Evolutionary conservation across 2,797 vertebrate genomes (phyloP), one percentile per base, ranked within the genome.

Genomic region (Lates japonicus): DNA sequence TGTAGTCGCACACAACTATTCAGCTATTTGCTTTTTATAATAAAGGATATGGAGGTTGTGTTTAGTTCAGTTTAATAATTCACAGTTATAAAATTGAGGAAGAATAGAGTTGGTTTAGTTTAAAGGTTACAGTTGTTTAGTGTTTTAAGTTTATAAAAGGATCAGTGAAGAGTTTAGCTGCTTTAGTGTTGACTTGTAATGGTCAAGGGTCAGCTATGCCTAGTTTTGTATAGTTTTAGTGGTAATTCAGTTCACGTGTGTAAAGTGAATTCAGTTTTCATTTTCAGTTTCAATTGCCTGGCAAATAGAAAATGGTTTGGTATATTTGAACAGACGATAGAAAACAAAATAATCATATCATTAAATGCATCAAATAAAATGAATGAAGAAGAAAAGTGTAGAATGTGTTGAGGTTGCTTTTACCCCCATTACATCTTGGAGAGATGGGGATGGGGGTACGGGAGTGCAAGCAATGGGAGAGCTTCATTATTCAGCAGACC

Each of bases 401-500:
- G 78, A 80, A 82, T 80, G 80, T 67, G 80, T 65, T 72, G 84
- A 70, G 69, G 66, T 80, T 75, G 51, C 58, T 74, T 82, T 66
- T 71, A 66, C 75, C 79, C 69, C 88, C 89, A 69, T 81, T 72
- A 76, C 76, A 72, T 80, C 78, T 74, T 41, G 82, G 87, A 80
- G 85, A 70, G 71, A 73, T 79, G 87, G 82, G 82, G 86, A 74
- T 59, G 88, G 84, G 87, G 85, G 81, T 90, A 89, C 87, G 86
- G 89, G 86, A 85, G n/a, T n/a, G 85, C 88, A 74, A 88, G 87
- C 88, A 90, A 88, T 88, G 83, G 86, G 89, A 88, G 91, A 90
- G 90, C 92, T 93, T 93, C 90, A 94, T 94, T 93, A 94, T 94
- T 88, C 88, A 86, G 89, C 80, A 82, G 90, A 85, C 93, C 93